phyloP scores from a whole-genome alignment of 53 echinoderm and acorn worm genomes.

The Echinarachnius parma region DNA sequence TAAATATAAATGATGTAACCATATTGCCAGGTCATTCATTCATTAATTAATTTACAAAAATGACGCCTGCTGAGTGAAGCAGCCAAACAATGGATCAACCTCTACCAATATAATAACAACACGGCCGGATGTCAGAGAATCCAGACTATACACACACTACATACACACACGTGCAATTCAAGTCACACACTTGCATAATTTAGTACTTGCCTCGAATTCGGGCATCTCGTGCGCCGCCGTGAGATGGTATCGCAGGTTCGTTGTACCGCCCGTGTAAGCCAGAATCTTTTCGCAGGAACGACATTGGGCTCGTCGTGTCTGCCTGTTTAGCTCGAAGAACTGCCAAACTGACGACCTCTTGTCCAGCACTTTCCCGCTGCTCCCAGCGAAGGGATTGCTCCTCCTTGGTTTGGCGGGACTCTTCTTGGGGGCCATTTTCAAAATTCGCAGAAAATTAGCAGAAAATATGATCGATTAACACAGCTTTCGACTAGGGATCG shows the following conservation, averaged over 20 bases:
- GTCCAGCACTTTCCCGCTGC: constrained; percentile 19
- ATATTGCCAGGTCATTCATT: no score
- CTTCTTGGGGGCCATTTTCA: background rate
- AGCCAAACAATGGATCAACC: no score
- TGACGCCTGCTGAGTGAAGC: no score
- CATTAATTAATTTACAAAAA: no score
- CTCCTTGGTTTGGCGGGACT: background rate
- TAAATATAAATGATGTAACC: no score
- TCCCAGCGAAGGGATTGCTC: constrained; percentile 17
- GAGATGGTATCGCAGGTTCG: constrained; percentile 33
- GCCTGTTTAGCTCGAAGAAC: constrained; percentile 31
- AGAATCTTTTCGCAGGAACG: constrained; percentile 24
- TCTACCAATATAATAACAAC: no score
- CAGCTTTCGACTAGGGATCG: no score
- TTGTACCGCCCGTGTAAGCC: constrained; percentile 32
- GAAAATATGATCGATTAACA: constrained; percentile 16
- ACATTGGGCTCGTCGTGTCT: constrained; percentile 19
- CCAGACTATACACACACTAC: background rate
- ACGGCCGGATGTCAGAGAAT: no score
- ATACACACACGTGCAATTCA: background rate
- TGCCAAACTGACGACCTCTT: constrained; percentile 34
- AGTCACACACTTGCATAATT: background rate
- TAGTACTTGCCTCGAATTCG: constrained; percentile 44
- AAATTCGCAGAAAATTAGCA: background rate
- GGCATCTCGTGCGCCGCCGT: constrained; percentile 31